Evolutionary conservation across 2,113 vertebrate species (phyloP).

Genomic region (Eira barbara): DNA sequence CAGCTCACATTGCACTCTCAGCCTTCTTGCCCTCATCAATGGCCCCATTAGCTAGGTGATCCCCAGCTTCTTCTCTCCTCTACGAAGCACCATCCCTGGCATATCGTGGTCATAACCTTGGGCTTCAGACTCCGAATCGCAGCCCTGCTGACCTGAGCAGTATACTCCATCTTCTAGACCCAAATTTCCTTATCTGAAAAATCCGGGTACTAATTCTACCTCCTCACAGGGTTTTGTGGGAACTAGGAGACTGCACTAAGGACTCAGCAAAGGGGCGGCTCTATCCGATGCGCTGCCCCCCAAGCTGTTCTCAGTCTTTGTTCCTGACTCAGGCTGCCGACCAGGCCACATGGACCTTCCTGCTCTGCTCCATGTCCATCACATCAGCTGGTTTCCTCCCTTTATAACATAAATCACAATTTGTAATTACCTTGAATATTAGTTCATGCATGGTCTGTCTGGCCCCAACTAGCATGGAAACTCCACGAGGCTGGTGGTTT

Average conservation of each 20-base stretch:
- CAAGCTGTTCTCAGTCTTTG: not conserved
- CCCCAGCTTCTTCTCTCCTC: not conserved
- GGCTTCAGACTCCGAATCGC: not conserved
- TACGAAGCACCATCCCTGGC: not conserved
- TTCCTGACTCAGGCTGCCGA: not conserved
- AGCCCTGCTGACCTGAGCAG: not conserved
- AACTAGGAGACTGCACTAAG: not conserved
- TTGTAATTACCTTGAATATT: not conserved
- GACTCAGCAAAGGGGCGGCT: not conserved
- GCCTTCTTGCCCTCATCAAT: not conserved
- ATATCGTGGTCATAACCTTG: not conserved
- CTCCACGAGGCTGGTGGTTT: not conserved
- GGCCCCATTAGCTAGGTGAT: not conserved
- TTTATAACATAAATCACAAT: not conserved
- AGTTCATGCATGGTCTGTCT: not conserved
- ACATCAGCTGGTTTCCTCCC: not conserved
- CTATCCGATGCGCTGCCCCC: not conserved
- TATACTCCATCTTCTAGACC: not conserved
- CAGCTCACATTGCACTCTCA: not conserved
- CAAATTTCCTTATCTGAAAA: slow-evolving; percentile 50
- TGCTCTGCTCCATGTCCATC: not conserved
- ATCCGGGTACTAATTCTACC: not conserved
- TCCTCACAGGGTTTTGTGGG: not conserved
- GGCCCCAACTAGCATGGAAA: not conserved
- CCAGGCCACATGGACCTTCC: not conserved